Conservation (phyloP, 1,140 invertebrate genomes). For the Gryon sp. region DNA sequence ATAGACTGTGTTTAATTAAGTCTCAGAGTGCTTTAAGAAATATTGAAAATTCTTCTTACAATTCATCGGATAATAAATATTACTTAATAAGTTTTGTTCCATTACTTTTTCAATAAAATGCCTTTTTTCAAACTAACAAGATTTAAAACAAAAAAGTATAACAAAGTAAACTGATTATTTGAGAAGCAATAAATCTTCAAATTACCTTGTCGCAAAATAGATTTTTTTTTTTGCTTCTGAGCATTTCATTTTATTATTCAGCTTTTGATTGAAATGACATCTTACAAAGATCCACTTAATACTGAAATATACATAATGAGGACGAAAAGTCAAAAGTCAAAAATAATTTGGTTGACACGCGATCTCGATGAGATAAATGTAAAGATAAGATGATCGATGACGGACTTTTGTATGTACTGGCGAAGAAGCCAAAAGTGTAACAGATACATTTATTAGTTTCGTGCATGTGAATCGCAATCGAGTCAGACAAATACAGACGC, state of each 20-base stretch:
- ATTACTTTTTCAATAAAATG: too few species aligned
- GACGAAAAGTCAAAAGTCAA: slow-evolving; percentile 46
- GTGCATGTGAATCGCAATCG: not conserved
- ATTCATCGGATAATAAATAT: too few species aligned
- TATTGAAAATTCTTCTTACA: too few species aligned
- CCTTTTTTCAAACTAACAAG: too few species aligned
- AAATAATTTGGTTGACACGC: slow-evolving; percentile 47
- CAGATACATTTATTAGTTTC: slow-evolving; percentile 14
- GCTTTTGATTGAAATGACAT: slow-evolving; percentile 30
- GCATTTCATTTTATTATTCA: slow-evolving; percentile 13
- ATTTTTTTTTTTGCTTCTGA: too few species aligned
- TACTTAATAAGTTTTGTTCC: too few species aligned
- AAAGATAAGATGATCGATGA: slow-evolving; percentile 33
- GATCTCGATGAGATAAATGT: slow-evolving; percentile 34
- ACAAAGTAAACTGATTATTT: too few species aligned
- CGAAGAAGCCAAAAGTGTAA: slow-evolving; percentile 12
- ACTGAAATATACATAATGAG: slow-evolving; percentile 22
- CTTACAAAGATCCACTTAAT: slow-evolving; percentile 4
- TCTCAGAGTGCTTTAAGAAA: not conserved
- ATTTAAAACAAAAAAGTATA: too few species aligned
- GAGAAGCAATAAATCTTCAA: too few species aligned
- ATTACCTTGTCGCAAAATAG: too few species aligned
- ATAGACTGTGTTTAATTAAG: slow-evolving; percentile 3
- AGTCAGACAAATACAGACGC: not conserved
- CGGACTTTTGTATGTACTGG: not conserved